phyloP scores from a whole-genome alignment of 2,888 invertebrate genomes.

The Coecobrya sp. region DNA sequence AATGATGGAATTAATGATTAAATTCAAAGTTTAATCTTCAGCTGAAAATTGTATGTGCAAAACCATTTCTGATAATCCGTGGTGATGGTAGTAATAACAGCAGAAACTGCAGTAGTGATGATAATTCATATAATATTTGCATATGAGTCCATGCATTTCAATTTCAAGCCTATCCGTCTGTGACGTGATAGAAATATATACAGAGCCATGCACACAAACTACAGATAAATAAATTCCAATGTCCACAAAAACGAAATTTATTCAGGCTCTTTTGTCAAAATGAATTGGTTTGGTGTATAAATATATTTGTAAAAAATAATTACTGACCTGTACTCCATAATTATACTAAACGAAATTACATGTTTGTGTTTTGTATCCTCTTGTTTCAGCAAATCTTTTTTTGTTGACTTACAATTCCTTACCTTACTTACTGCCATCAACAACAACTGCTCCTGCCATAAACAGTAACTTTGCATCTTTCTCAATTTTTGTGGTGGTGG shows the following conservation, averaged over 20 bases:
- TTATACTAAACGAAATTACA: constrained; percentile 75
- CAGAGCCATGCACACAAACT: not conserved
- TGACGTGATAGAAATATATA: not conserved
- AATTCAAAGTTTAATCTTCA: not conserved
- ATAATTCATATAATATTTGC: constrained; percentile 5
- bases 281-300: constrained; percentile 53
- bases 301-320: constrained; percentile 68
- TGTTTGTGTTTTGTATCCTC: constrained; percentile 64
- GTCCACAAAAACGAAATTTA: constrained; percentile 47
- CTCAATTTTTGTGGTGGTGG: constrained; percentile 31
- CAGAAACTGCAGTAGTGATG: not conserved
- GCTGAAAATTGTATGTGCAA: not conserved
- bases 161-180: not conserved
- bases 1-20: constrained; percentile 4
- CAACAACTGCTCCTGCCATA: constrained; percentile 1
- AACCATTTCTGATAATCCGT: constrained; percentile 21
- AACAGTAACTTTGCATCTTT: constrained; percentile 36
- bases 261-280: constrained; percentile 41
- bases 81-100: not conserved
- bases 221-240: constrained; percentile 21
- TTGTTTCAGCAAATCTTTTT: constrained; percentile 46
- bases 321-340: constrained; percentile 70
- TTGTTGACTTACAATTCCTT: constrained; percentile 1
- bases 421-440: too few species aligned
- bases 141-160: constrained; percentile 12